Conservation (phyloP, 2,797 vertebrate genomes). For the Chiroxiphia lanceolata region DNA sequence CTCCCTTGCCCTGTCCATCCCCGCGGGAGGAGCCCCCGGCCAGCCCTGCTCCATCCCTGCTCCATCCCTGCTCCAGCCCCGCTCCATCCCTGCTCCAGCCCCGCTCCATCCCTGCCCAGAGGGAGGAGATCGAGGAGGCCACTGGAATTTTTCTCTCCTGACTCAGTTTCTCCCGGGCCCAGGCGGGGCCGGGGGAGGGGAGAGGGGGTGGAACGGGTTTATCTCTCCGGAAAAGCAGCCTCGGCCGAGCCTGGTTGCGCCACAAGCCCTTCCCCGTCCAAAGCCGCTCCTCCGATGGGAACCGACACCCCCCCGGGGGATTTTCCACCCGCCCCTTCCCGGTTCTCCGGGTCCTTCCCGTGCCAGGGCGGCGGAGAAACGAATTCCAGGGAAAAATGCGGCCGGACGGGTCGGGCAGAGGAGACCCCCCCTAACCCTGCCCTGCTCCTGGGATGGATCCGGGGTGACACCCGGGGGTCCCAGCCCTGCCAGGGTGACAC, state of each 20-base stretch:
- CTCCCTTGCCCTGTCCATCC: background rate
- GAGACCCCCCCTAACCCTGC: background rate
- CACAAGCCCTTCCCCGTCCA: background rate
- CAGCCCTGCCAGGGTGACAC: background rate
- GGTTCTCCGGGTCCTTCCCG: background rate
- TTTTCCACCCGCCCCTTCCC: background rate
- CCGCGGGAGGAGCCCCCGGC: background rate
- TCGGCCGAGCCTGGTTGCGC: background rate
- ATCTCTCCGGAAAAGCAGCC: no score
- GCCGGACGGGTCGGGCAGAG: background rate
- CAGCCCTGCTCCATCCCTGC: background rate
- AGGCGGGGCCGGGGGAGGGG: no score
- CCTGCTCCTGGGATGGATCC: background rate
- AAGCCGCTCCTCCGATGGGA: background rate
- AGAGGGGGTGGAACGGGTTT: rapidly evolving
- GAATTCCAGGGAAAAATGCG: background rate
- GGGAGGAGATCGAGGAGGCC: background rate
- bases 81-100: background rate
- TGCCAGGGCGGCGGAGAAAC: rapidly evolving
- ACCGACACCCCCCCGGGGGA: background rate
- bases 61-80: no score
- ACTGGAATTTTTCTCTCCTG: background rate
- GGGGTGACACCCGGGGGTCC: background rate
- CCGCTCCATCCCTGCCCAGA: background rate
- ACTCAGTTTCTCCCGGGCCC: background rate